Evolutionary conservation across 2,888 invertebrate genomes (phyloP), one percentile per base, ranked within the genome.

Genomic region (Zygogramma bicolorata): DNA sequence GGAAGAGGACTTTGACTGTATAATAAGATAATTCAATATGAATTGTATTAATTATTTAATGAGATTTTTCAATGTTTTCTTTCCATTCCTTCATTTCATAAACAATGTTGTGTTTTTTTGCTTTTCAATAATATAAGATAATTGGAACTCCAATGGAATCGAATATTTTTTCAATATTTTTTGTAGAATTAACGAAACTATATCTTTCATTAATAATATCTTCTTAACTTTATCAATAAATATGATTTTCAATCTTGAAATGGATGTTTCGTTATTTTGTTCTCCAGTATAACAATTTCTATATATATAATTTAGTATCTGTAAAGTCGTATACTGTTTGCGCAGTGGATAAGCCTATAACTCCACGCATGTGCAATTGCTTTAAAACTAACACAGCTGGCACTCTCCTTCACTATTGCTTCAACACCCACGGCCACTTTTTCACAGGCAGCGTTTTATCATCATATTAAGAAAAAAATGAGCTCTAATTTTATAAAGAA

Each of bases 11-110:
- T 42, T 15, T 1, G 40, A 40, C n/a, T 1, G 13, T 3, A 4
- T 42, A 27, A 42, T 75, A 77, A 58, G 70, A 75, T 8, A 72
- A 68, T 66, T 73, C 40, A 34, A 42, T 42, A 6, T 42, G 34
- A 6, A 34, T 34, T 34, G 34, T 34, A 34, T 34, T 5, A 2
- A 34, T 34, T 6, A 34, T 3, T 34, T 34, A 0, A 10, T 34
- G 10, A n/a, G 10, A 0, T 10, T 34, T 34, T 2, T 10, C 0
- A 34, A 0, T 10, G 34, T 10, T 34, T 10, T 3, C 1, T 10
- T 7, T 1, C 8, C 5, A 1, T 1, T 34, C 10, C 1, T 34
- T 34, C 10, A 1, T 2, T 10, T 1, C 34, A 34, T 1, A 4
- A 8, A 34, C 3, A 1, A 1, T 8, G 34, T 34, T 34, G 34